Evolutionary conservation across 2,113 vertebrate species (phyloP).

Genomic region (Burhinus oedicnemus): DNA sequence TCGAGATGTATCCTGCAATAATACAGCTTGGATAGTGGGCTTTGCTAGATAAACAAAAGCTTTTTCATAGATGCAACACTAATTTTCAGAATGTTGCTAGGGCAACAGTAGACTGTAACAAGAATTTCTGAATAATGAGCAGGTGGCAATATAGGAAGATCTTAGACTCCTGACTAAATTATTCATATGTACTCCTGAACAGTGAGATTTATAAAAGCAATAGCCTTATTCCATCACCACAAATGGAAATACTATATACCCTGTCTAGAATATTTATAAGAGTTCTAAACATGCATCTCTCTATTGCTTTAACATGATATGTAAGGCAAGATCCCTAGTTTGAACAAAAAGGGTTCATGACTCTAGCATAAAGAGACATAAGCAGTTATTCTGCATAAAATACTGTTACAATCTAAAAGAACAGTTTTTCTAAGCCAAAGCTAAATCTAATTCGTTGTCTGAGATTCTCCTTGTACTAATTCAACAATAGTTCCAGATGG

Average conservation of each 20-base stretch:
- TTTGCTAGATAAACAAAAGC: constrained; percentile 54
- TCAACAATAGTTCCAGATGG: background rate
- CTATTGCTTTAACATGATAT: background rate
- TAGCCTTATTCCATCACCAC: background rate
- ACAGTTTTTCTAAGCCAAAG: background rate
- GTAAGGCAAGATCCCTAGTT: background rate
- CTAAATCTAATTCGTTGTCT: background rate
- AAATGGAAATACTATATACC: background rate
- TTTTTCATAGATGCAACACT: constrained; percentile 34
- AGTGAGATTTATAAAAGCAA: constrained; percentile 25
- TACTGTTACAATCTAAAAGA: background rate
- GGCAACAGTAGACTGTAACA: constrained; percentile 57
- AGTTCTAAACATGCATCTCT: background rate
- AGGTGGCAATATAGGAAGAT: constrained; percentile 41
- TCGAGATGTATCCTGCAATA: background rate
- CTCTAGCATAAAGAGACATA: background rate
- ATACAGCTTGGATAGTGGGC: background rate
- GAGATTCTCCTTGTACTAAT: background rate
- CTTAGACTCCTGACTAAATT: constrained; percentile 17
- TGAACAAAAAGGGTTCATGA: background rate
- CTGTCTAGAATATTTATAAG: background rate
- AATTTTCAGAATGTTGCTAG: constrained; percentile 64
- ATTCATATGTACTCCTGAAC: constrained; percentile 8
- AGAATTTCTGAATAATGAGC: constrained; percentile 62
- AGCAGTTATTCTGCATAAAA: background rate